Percentiles rank a stretch among this genome's conserved stretches.
Evolutionary conservation across 2,888 invertebrate species (phyloP).

Genomic region (Volucella inanis): DNA sequence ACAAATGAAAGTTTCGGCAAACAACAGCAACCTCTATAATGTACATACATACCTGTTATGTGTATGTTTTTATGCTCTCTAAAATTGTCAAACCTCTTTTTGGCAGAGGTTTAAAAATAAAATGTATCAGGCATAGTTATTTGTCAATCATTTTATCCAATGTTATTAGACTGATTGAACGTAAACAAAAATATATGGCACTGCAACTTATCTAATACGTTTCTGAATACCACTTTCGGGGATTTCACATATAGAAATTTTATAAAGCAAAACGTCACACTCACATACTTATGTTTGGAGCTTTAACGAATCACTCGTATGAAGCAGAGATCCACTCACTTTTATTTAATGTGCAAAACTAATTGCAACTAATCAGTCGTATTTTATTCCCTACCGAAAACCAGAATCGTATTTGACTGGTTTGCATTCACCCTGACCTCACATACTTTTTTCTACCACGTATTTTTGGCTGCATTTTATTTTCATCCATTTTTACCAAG

Average conservation of each 20-base stretch:
- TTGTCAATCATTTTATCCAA: neutral
- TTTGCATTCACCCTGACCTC: conserved; percentile 8
- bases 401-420: conserved; percentile 12
- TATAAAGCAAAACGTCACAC: conserved; percentile 11
- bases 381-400: conserved; percentile 54
- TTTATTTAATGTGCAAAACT: conserved; percentile 59
- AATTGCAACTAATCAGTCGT: conserved; percentile 75
- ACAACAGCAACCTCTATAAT: too few species aligned
- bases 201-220: conserved; percentile 2
- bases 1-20: too few species aligned
- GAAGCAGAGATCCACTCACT: conserved; percentile 38
- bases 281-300: neutral
- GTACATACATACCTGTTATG: too few species aligned
- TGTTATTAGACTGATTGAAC: conserved; percentile 4
- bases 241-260: conserved; percentile 8
- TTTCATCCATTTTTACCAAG: conserved; percentile 30
- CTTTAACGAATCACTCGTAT: conserved; percentile 5
- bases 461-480: conserved; percentile 43
- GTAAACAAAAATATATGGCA: conserved; percentile 1
- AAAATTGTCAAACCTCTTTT: too few species aligned
- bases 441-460: conserved; percentile 20
- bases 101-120: too few species aligned
- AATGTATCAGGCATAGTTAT: too few species aligned
- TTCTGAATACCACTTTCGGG: conserved; percentile 17
- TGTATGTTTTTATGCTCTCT: too few species aligned